Evolutionary conservation across 2,888 invertebrate species (phyloP).

Genomic region (Boloria selene): DNA sequence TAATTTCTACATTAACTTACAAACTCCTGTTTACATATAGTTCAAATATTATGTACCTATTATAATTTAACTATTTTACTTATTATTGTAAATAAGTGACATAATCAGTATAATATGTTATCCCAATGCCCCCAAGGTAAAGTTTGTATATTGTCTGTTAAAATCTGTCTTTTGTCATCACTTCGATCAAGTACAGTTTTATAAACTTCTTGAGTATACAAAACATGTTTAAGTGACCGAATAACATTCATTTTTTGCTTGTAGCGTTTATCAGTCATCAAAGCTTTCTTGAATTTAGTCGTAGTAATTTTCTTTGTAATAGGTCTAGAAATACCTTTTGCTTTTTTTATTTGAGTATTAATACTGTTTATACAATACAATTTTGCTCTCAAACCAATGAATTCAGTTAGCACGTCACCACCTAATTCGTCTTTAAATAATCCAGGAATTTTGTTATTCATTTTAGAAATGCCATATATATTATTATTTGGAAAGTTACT

Average conservation of each 20-base stretch:
- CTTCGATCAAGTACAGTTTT: conserved; percentile 16
- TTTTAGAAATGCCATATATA: conserved; percentile 14
- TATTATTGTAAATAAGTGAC: no score
- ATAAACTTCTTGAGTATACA: conserved; percentile 18
- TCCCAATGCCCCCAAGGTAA: conserved; percentile 16
- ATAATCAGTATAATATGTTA: conserved; percentile 7
- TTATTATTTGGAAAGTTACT: conserved; percentile 3
- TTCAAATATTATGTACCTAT: no score
- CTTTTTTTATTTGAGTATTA: no score
- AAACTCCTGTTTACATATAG: no score
- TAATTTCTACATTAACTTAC: no score
- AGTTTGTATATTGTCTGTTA: conserved; percentile 1
- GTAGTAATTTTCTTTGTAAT: conserved; percentile 2
- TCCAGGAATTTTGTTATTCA: conserved; percentile 4
- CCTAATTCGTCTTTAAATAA: conserved; percentile 20
- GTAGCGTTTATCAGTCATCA: conserved; percentile 1
- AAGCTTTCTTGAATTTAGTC: neutral
- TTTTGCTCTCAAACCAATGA: neutral
- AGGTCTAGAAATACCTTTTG: neutral
- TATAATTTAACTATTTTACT: no score
- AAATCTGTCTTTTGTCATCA: conserved; percentile 16
- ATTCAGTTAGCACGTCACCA: neutral
- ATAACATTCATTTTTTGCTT: conserved; percentile 12
- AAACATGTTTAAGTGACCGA: conserved; percentile 14
- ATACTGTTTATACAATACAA: neutral